Conservation (phyloP, 2,888 invertebrate genomes). For the Acleris literana region DNA sequence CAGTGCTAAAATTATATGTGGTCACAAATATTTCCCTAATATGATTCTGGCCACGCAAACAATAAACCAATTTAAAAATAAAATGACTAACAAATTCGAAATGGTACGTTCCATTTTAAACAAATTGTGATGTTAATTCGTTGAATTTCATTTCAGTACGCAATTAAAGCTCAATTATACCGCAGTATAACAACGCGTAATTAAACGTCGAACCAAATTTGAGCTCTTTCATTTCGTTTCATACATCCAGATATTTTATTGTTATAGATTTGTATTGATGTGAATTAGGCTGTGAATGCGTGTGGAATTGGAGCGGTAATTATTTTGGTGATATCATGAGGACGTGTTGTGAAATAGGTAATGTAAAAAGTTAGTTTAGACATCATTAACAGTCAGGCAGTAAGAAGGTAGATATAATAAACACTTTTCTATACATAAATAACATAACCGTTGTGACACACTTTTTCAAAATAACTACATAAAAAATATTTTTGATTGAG, state of each 20-base stretch:
- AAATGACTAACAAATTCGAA: neutral
- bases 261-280: conserved; percentile 57
- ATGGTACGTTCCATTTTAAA: conserved; percentile 40
- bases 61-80: neutral
- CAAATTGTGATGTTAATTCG: conserved; percentile 66
- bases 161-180: conserved; percentile 70
- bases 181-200: conserved; percentile 59
- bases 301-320: conserved; percentile 17
- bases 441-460: too few relatives aligned
- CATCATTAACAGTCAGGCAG: too few relatives aligned
- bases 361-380: neutral
- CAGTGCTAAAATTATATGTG: neutral
- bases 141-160: conserved; percentile 58
- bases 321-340: neutral
- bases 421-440: too few relatives aligned
- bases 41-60: neutral
- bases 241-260: conserved; percentile 54
- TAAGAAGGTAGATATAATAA: too few relatives aligned
- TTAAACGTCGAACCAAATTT: conserved; percentile 65
- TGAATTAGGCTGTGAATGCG: conserved; percentile 54
- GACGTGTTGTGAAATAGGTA: neutral
- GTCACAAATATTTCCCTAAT: neutral
- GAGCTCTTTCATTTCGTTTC: conserved; percentile 63
- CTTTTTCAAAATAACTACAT: too few relatives aligned
- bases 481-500: too few relatives aligned